These are phyloP conservation scores for Lasioglossum figueresi DNA, from an alignment of 2,888 invertebrate species.

Conservation along the genomic window DNA sequence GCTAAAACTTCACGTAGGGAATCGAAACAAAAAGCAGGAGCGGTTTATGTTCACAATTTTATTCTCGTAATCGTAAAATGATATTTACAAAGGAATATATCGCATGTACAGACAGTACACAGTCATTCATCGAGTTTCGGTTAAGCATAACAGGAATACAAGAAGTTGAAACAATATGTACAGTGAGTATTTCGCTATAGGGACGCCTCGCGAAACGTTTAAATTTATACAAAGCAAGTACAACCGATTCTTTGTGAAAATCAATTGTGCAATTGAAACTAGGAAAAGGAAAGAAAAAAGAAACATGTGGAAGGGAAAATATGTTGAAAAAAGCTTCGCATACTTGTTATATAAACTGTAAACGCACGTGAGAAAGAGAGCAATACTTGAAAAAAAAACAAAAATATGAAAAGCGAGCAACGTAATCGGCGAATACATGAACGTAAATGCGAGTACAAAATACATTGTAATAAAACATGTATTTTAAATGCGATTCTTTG, in stretches of 20 bases:
- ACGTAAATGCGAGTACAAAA: conserved; percentile 68
- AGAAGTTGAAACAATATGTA: conserved; percentile 64
- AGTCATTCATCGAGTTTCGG: conserved; percentile 59
- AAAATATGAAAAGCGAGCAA: conserved; percentile 31
- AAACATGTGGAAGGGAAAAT: not conserved
- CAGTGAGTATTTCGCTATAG: conserved; percentile 61
- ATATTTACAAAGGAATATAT: conserved; percentile 74
- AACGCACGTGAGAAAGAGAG: conserved; percentile 11
- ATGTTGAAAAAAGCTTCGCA: not conserved
- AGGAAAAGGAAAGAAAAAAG: not conserved
- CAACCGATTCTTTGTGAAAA: conserved; percentile 15
- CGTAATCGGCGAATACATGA: conserved; percentile 42
- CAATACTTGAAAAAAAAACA: conserved; percentile 1
- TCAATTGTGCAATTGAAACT: conserved; percentile 25
- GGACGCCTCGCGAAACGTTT: conserved; percentile 38
- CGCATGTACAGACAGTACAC: conserved; percentile 67
- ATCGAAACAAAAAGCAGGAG: conserved; percentile 9
- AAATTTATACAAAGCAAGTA: conserved; percentile 45
- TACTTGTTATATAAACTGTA: conserved; percentile 7
- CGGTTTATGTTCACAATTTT: conserved; percentile 65
- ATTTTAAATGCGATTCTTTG: conserved; percentile 82
- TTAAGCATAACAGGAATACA: conserved; percentile 42
- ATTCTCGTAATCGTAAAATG: conserved; percentile 70
- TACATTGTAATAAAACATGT: conserved; percentile 65
- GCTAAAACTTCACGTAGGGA: not conserved